These are phyloP conservation scores for Tragelaphus buxtoni DNA, from an alignment of 2,113 vertebrate genomes.

Conservation along the genomic window DNA sequence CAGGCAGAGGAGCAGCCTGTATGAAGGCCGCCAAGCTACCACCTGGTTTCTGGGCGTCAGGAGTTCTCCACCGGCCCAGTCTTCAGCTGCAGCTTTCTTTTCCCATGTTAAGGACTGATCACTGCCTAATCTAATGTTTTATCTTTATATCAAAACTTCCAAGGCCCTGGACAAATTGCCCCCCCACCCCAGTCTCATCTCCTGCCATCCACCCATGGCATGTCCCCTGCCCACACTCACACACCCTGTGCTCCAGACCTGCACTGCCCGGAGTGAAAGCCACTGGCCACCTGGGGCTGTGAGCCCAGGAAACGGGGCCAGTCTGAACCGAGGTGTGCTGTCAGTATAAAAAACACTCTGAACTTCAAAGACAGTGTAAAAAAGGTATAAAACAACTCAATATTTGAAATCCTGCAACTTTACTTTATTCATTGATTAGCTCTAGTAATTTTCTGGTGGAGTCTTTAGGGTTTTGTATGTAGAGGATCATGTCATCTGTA, in stretches of 20 bases:
- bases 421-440: not conserved
- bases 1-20: not conserved
- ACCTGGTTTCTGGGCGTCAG: not conserved
- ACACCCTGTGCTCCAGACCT: not conserved
- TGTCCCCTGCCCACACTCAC: not conserved
- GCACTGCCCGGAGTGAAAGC: not conserved
- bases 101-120: not conserved
- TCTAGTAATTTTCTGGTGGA: not conserved
- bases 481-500: not conserved
- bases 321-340: not conserved
- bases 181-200: not conserved
- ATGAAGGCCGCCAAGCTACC: not conserved
- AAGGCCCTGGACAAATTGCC: not conserved
- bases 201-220: no score
- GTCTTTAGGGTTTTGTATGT: not conserved
- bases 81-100: not conserved
- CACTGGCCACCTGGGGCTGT: not conserved
- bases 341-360: not conserved
- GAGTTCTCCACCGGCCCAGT: no score
- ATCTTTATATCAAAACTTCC: not conserved
- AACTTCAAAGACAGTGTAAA: not conserved
- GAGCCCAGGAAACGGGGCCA: not conserved
- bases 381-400: not conserved
- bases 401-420: not conserved
- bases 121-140: not conserved